Evolutionary conservation across 2,888 invertebrate genomes (phyloP).

Genomic region (Volucella inanis): DNA sequence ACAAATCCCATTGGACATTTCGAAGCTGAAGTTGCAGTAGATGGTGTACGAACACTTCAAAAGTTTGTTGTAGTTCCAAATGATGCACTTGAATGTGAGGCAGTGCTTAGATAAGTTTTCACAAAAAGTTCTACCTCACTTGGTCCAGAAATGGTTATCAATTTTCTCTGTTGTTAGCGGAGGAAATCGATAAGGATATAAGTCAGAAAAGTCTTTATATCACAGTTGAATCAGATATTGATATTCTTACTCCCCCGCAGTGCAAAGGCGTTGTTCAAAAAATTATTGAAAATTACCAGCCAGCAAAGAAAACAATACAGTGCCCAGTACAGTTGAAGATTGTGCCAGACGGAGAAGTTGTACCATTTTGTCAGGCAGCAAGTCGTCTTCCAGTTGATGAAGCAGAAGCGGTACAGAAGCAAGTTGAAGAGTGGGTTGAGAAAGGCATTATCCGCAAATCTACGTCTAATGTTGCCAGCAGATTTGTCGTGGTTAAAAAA

Average conservation of each 20-base stretch:
- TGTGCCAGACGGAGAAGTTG: slow-evolving; percentile 44
- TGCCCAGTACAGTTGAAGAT: slow-evolving; percentile 45
- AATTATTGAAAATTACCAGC: slow-evolving; percentile 20
- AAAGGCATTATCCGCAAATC: slow-evolving; percentile 14
- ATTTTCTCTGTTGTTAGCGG: not conserved
- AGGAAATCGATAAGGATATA: not conserved
- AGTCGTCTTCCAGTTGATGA: slow-evolving; percentile 43
- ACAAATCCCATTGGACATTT: slow-evolving; percentile 5
- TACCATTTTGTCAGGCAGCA: slow-evolving; percentile 56
- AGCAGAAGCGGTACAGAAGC: slow-evolving; percentile 31
- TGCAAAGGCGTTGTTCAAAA: not conserved
- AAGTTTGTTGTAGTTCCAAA: slow-evolving; percentile 3
- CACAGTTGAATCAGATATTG: slow-evolving; percentile 8
- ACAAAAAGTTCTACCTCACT: not conserved
- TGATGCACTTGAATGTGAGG: not conserved
- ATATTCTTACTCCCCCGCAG: slow-evolving; percentile 24
- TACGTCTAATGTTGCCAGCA: slow-evolving; percentile 30
- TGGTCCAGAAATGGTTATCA: not conserved
- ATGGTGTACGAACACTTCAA: not conserved
- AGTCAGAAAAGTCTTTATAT: slow-evolving; percentile 4
- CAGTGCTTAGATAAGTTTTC: not conserved
- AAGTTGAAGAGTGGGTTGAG: slow-evolving; percentile 59
- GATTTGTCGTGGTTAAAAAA: slow-evolving; percentile 39
- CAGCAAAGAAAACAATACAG: slow-evolving; percentile 6
- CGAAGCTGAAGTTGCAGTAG: not conserved